Percentiles rank a stretch among this genome's conserved stretches.
Evolutionary conservation across 1,140 invertebrate genomes (phyloP).

Genomic region (Aplysia californica): DNA sequence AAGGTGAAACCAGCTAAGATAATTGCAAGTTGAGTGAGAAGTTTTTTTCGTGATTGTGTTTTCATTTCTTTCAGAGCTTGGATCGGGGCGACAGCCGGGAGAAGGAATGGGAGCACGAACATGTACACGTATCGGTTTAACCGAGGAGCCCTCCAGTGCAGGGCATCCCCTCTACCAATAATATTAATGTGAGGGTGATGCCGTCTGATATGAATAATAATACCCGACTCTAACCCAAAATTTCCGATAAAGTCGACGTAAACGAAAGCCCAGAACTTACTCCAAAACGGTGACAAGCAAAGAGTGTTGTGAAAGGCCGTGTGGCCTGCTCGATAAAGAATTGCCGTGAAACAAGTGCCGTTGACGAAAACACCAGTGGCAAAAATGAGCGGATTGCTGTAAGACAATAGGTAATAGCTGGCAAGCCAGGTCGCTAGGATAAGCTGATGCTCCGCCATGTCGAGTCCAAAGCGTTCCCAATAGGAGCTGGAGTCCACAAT

Average conservation of each 20-base stretch:
- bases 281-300: slow-evolving; percentile 25
- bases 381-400: slow-evolving; percentile 8
- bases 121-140: slow-evolving; percentile 54
- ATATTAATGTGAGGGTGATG: slow-evolving; percentile 64
- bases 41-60: slow-evolving; percentile 34
- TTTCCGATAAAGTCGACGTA: slow-evolving; percentile 49
- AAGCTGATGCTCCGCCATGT: background rate
- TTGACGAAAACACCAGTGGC: slow-evolving; percentile 38
- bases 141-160: slow-evolving; percentile 55
- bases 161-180: slow-evolving; percentile 59
- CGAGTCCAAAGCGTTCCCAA: background rate
- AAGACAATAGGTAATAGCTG: background rate
- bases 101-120: slow-evolving; percentile 35
- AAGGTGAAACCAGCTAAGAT: slow-evolving; percentile 39
- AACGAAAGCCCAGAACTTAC: slow-evolving; percentile 38
- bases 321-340: slow-evolving; percentile 46
- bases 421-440: background rate
- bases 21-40: slow-evolving; percentile 18
- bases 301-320: slow-evolving; percentile 46
- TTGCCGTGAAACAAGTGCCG: slow-evolving; percentile 40
- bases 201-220: slow-evolving; percentile 52
- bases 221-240: slow-evolving; percentile 45
- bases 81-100: slow-evolving; percentile 43
- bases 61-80: slow-evolving; percentile 46
- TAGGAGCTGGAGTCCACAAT: background rate